Base-by-base conservation (phyloP, 2,113 vertebrate species). In the Riparia riparia region DNA sequence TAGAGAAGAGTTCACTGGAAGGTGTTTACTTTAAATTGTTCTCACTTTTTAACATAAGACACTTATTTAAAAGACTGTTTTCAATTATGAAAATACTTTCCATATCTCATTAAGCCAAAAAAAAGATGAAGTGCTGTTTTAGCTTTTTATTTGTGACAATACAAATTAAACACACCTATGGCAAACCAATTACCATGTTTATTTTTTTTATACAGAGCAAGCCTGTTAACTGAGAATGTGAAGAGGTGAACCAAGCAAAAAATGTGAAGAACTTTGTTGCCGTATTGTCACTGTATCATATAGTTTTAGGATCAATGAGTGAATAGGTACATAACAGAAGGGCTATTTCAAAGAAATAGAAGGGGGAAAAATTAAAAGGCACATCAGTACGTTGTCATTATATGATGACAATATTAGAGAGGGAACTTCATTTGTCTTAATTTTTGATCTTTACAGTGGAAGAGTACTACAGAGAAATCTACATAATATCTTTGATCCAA, bases 11-110 rank as follows among this genome's bases (percentile, higher is more conserved):
- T 81, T 96, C 79, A 74, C 44, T 74, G 57, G 61, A 94, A 97
- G 77, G 57, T 79, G 11, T 63, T 57, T 96, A 29, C 54, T 90
- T 94, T 80, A 65, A 69, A 69, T 51, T 92, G 64, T 85, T 94
- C 63, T 89, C 45, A 44, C 76, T 83, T 77, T 79, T 24, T 86
- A 53, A 96, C 76, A 85, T 44, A 84, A 91, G 21, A 41, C 57
- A 69, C 51, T 89, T 92, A 90, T 81, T 92, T 85, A 69, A 86
- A 91, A 85, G 32, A 81, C 78, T 78, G 57, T 66, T 94, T 87
- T 95, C 84, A 95, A 53, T 89, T 89, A 88, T 26, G 74, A 94
- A 95, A 80, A 97, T 96, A 89, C 31, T 86, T 95, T 92, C 64
- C 37, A 76, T 49, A 89, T 91, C 74, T 93, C 80, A 92, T 93